Evolutionary conservation across 2,888 invertebrate genomes (phyloP).

Genomic region (Heliconius cydno): DNA sequence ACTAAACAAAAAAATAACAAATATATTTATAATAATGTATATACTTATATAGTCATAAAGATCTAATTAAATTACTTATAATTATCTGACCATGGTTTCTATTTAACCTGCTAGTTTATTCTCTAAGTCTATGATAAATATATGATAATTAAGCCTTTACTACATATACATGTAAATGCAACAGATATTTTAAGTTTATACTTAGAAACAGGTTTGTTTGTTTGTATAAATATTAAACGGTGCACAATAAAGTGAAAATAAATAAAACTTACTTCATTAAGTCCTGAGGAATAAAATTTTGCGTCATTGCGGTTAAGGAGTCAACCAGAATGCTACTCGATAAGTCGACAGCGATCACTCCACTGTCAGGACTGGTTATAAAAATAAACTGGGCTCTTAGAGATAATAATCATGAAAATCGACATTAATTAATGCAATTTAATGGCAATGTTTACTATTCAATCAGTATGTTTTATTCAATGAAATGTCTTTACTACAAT

Average conservation of each 20-base stretch:
- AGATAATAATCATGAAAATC: constrained; percentile 17
- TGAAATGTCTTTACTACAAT: not conserved
- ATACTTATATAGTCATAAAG: not conserved
- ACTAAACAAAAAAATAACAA: constrained; percentile 51
- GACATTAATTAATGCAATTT: constrained; percentile 21
- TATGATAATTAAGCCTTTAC: not conserved
- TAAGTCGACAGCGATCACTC: constrained; percentile 67
- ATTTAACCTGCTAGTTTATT: not conserved
- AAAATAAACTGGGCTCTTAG: constrained; percentile 17
- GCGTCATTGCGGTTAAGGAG: constrained; percentile 68
- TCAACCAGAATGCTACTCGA: constrained; percentile 66
- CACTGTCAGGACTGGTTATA: constrained; percentile 54
- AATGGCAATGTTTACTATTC: constrained; percentile 11
- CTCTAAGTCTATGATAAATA: not conserved
- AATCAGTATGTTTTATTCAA: not conserved
- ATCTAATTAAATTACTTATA: not conserved
- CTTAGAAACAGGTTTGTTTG: not conserved
- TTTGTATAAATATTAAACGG: too few species aligned
- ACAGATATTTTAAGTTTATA: not conserved
- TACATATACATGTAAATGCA: not conserved
- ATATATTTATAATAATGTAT: not conserved
- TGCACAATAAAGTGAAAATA: too few species aligned
- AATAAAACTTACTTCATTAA: constrained; percentile 57
- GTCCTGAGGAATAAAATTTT: constrained; percentile 64
- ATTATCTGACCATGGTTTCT: not conserved